Evolutionary conservation across 2,113 vertebrate genomes (phyloP), one percentile per base, ranked within the genome.

Genomic region (Capreolus pygargus): DNA sequence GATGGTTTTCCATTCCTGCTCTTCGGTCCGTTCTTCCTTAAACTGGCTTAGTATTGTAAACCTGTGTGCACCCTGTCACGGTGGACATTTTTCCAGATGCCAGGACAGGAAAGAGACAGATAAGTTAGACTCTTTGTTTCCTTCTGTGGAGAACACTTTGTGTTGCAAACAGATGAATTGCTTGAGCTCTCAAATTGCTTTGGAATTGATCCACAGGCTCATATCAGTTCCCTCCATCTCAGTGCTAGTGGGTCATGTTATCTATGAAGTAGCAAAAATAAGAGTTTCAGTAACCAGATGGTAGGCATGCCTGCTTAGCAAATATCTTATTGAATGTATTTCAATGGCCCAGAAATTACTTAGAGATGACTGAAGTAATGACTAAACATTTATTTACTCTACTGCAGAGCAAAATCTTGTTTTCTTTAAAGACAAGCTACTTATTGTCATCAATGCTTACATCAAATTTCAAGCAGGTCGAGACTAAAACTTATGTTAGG

Each of bases 251-350:
- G 58, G 81, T 60, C 36, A 8, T 84, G 55, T 98, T 98, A 97
- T 96, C 95, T 97, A 84, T 33, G 92, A 96, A 97, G 87, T n/a
- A 96, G 33, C 86, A 97, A 92, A 96, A 97, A 94, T 82, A 94
- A 95, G 61, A 87, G 89, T 94, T 98, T 97, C 95, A 94, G 97
- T 94, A 97, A 97, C 91, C 98, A 98, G 98, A 98, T 98, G 98
- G 96, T 97, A 98, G 97, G 92, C 94, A 79, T 97, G 94, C 91
- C 84, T 79, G 58, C 96, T 96, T 98, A 97, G 94, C 97, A 98
- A 97, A 98, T 95, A 98, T 94, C 85, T 39, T 95, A 27, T 76
- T 96, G 96, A 98, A 96, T 97, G 97, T 97, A 97, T 98, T 97
- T 91, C 97, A 97, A 89, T 95, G 86, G 89, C 97, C 39, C 89